Evolutionary conservation across 2,797 vertebrate species (phyloP), one percentile per base, ranked within the genome.

Genomic region (Naso thynnoides): DNA sequence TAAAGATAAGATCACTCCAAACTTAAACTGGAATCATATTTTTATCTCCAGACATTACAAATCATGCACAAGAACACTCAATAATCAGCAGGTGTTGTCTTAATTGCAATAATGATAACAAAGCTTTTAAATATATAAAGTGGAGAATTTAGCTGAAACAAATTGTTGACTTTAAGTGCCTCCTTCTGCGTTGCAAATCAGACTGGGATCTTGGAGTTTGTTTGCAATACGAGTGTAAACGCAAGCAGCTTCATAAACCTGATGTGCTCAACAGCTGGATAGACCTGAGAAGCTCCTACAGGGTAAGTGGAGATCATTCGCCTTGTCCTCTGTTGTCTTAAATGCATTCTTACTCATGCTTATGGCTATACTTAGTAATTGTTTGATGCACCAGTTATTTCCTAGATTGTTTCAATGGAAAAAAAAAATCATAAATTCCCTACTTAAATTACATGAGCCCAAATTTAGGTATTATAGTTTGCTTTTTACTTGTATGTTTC

Each of bases 121-220:
- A n/a, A n/a, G n/a, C n/a, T n/a, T n/a, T n/a, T n/a, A n/a, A n/a
- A n/a, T 33, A 13, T 49, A 6, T 38, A 2, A 47, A 24, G 24
- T 21, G 8, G 3, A 41, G 4, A 19, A 33, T 36, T 6, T 0
- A 23, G 1, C 24, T 31, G 0, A 47, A 61, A 41, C 36, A 7
- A 14, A 1, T 57, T 44, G 0, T 26, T 29, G 33, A 36, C 56
- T 26, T 1, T 27, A 38, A 26, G 2, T 69, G 23, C 13, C 19
- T 62, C 18, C 44, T 5, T 44, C 27, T 73, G 14, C 4, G 1
- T 54, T 55, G 15, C 15, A 0, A 50, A 18, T 50, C 89, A 99
- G 98, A 99, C 82, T 99, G 98, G 98, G 98, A 99, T 93, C 93
- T 99, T 49, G 97, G 96, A 0, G 95, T 99, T 78, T 99, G 97